phyloP scores from a whole-genome alignment of 2,888 invertebrate genomes.

The Megastigmus dorsalis region DNA sequence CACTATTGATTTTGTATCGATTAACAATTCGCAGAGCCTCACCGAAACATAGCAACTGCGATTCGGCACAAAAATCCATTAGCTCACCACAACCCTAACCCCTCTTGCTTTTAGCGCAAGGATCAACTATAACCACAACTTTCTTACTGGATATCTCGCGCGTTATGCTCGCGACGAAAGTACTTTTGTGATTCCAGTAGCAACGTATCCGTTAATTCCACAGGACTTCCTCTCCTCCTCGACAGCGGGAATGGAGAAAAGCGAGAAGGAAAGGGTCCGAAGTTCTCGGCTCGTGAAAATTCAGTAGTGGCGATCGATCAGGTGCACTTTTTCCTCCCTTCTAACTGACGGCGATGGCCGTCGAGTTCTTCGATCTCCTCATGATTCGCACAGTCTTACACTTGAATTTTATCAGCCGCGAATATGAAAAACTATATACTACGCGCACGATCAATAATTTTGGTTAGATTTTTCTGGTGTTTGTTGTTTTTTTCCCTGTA shows the following conservation, averaged over 20 bases:
- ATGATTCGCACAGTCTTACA: constrained; percentile 10
- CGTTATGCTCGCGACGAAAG: too few species aligned
- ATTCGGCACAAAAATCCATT: too few species aligned
- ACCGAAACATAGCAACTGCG: too few species aligned
- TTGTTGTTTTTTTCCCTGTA: too few species aligned
- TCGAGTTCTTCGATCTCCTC: constrained; percentile 19
- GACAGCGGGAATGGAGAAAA: not conserved
- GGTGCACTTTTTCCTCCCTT: not conserved
- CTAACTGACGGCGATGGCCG: constrained; percentile 28
- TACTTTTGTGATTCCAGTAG: not conserved
- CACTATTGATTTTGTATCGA: too few species aligned
- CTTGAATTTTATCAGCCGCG: too few species aligned
- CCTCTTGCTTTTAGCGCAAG: not conserved
- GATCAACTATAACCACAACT: not conserved
- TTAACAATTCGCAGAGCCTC: too few species aligned
- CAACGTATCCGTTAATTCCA: not conserved
- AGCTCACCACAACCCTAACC: too few species aligned
- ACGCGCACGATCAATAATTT: too few species aligned
- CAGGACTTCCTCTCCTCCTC: not conserved
- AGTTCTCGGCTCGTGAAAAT: not conserved
- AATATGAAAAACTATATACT: too few species aligned
- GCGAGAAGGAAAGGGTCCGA: not conserved
- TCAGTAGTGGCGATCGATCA: constrained; percentile 13
- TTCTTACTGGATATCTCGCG: not conserved
- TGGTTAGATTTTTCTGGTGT: constrained; percentile 33